Percentiles rank a stretch among this genome's conserved stretches.
Evolutionary conservation across 2,888 invertebrate species (phyloP).

Genomic region (Physocephala rufipes): DNA sequence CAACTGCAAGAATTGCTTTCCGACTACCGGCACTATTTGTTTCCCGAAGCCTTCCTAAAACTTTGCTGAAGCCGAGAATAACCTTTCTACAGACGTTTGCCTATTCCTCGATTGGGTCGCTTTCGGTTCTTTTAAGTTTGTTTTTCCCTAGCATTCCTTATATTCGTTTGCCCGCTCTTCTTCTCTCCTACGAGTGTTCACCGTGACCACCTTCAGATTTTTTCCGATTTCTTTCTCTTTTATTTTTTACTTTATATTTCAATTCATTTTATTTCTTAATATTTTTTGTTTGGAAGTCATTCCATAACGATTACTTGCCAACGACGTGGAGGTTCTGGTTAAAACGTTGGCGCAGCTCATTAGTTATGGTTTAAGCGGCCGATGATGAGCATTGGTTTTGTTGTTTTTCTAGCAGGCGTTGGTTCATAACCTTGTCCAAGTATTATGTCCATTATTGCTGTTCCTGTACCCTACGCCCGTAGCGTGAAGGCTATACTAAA

Average conservation of each 20-base stretch:
- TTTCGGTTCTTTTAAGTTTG: background rate
- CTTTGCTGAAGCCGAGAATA: too few species aligned
- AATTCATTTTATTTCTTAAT: conserved; percentile 16
- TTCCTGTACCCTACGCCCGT: too few species aligned
- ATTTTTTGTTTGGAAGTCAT: conserved; percentile 16
- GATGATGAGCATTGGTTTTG: background rate
- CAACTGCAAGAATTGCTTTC: too few species aligned
- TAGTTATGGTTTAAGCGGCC: conserved; percentile 35
- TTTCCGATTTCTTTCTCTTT: too few species aligned
- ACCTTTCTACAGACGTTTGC: conserved; percentile 15
- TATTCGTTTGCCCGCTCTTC: background rate
- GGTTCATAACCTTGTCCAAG: background rate
- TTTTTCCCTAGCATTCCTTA: background rate
- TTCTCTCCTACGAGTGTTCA: background rate
- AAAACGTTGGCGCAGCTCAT: conserved; percentile 38
- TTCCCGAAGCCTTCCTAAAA: too few species aligned
- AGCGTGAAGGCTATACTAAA: too few species aligned
- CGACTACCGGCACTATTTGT: background rate
- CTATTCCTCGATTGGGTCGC: conserved; percentile 25
- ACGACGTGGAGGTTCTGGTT: conserved; percentile 32
- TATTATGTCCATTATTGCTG: background rate
- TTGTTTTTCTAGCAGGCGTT: too few species aligned
- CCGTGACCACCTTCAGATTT: background rate
- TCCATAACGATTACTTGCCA: conserved; percentile 12
- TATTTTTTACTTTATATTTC: background rate